A percentile compares a stretch with the other conserved stretches of the same genome.
Evolutionary conservation across 2,113 vertebrate genomes (phyloP).

Genomic region (human (Homo sapiens)): DNA sequence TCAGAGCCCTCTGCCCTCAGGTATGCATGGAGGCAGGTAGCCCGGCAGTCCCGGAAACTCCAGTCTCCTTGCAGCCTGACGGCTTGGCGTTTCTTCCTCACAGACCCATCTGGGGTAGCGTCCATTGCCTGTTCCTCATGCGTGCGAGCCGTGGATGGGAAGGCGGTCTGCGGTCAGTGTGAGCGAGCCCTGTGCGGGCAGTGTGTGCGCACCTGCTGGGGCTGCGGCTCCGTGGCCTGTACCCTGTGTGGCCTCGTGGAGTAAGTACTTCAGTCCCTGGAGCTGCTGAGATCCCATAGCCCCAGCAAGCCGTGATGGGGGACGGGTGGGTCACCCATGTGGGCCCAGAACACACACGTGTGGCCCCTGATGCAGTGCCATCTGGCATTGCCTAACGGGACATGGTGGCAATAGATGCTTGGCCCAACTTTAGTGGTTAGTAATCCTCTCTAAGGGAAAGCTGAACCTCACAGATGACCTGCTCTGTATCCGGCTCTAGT

Average conservation of each 20-base stretch:
- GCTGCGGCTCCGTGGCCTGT: constrained; percentile 77
- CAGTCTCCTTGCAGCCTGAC: background rate
- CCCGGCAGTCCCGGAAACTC: background rate
- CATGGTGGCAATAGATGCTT: background rate
- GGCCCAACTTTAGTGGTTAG: fast-evolving
- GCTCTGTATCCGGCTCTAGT: no score
- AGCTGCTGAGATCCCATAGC: background rate
- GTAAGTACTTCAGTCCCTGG: constrained; percentile 79
- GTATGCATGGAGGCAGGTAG: fast-evolving
- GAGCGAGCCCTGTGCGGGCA: constrained; percentile 79
- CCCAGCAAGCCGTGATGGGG: background rate
- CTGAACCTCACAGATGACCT: fast-evolving
- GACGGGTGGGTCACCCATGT: background rate
- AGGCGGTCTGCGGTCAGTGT: constrained; percentile 79
- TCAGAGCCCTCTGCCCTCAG: no score
- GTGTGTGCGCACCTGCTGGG: constrained; percentile 82
- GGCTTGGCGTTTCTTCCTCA: background rate
- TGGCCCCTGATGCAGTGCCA: background rate
- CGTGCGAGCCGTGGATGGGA: constrained; percentile 75
- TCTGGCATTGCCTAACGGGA: fast-evolving
- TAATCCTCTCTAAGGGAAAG: background rate
- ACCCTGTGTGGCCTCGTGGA: constrained; percentile 79
- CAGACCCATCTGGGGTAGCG: constrained; percentile 36
- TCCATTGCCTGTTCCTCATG: constrained; percentile 83
- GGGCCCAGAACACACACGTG: background rate